These are phyloP conservation scores for Ictalurus furcatus DNA, from an alignment of 2,113 vertebrate genomes.

Conservation along the genomic window DNA sequence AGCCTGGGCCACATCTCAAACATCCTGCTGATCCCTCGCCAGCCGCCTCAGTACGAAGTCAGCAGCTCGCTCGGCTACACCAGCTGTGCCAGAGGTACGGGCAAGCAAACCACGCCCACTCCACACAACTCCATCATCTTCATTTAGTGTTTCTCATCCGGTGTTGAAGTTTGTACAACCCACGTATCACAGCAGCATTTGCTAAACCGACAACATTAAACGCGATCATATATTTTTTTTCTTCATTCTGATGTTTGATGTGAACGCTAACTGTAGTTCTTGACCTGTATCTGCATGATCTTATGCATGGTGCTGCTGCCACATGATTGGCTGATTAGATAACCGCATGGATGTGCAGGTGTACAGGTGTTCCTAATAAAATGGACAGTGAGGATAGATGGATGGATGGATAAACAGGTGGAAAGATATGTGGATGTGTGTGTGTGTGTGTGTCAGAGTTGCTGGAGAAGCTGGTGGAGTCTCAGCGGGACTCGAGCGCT, in stretches of 20 bases:
- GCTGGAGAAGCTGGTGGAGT: slow-evolving; percentile 87
- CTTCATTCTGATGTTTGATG: no score
- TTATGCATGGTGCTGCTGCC: no score
- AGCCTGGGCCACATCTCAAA: slow-evolving; percentile 90
- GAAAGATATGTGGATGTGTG: not conserved
- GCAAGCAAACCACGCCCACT: not conserved
- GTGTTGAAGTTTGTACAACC: not conserved
- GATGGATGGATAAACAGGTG: not conserved
- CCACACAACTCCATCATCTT: not conserved
- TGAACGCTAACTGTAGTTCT: no score
- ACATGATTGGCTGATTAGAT: no score
- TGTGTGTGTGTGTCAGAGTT: slow-evolving; percentile 66
- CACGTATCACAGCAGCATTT: not conserved
- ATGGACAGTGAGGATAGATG: no score
- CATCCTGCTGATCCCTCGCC: slow-evolving; percentile 88
- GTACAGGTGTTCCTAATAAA: no score
- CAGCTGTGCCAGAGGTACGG: slow-evolving; percentile 85
- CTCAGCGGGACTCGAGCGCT: slow-evolving; percentile 90
- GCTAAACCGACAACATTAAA: not conserved
- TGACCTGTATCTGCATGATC: no score
- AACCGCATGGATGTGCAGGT: no score
- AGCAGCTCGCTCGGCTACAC: slow-evolving; percentile 97
- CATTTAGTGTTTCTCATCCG: not conserved
- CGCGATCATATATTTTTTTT: no score
- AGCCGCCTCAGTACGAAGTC: slow-evolving; percentile 90